Conservation (phyloP, 2,888 invertebrate species). For the Frankliniella intonsa region DNA sequence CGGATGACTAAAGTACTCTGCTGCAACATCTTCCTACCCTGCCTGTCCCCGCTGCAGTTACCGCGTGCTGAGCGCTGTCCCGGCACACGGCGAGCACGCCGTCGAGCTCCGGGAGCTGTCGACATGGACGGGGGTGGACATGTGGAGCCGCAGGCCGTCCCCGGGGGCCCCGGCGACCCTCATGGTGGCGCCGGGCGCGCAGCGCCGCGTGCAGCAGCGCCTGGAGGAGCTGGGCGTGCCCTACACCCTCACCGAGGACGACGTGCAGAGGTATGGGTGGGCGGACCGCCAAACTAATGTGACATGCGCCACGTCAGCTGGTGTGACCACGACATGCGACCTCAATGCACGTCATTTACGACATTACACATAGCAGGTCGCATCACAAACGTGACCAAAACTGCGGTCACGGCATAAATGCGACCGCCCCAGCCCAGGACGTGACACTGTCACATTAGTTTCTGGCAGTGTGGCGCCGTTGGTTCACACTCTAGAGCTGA, state of each 20-base stretch:
- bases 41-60: neutral
- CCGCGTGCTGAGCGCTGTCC: neutral
- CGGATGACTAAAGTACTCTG: too few species aligned
- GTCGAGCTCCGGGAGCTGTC: neutral
- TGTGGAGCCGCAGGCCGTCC: neutral
- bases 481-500: too few species aligned
- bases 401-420: too few species aligned
- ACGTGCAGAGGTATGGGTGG: neutral
- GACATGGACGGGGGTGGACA: neutral
- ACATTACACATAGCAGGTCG: too few species aligned
- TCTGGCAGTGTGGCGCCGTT: too few species aligned
- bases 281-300: too few species aligned
- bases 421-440: neutral
- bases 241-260: neutral
- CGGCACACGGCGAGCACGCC: neutral
- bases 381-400: too few species aligned
- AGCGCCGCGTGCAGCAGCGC: neutral
- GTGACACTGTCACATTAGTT: neutral
- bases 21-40: too few species aligned
- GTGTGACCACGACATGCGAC: too few species aligned
- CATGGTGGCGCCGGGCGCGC: neutral
- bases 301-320: too few species aligned
- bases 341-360: too few species aligned
- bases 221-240: neutral
- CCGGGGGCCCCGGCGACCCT: neutral